Evolutionary conservation across 2,113 vertebrate genomes (phyloP).

Genomic region (Brachyhypopomus occidentalis): DNA sequence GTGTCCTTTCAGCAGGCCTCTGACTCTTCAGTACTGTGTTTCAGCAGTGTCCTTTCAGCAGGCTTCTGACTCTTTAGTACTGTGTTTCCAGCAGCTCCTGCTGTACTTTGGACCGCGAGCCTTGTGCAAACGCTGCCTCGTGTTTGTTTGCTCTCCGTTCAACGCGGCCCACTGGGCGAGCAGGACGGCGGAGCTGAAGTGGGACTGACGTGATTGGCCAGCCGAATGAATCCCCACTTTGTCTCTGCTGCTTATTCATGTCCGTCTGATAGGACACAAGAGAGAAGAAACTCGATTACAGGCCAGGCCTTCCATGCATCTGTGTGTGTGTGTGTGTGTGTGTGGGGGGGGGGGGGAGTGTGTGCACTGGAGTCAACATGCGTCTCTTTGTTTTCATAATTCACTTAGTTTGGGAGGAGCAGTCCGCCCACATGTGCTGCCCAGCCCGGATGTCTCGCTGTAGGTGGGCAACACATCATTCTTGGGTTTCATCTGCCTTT

Average conservation of each 20-base stretch:
- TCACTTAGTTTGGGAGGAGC: constrained; percentile 54
- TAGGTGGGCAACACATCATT: constrained; percentile 62
- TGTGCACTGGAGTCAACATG: constrained; percentile 19
- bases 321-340: not conserved
- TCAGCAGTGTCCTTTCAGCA: constrained; percentile 25
- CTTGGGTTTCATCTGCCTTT: constrained; percentile 54
- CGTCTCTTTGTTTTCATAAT: constrained; percentile 59
- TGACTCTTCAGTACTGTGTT: constrained; percentile 8
- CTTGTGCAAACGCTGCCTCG: constrained; percentile 41
- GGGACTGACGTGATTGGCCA: constrained; percentile 67
- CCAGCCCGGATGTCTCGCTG: constrained; percentile 64
- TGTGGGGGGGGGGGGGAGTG: constrained; percentile 8
- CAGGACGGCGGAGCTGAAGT: constrained; percentile 66
- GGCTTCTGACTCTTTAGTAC: too few relatives aligned
- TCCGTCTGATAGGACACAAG: constrained; percentile 53
- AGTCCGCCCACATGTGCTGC: constrained; percentile 59
- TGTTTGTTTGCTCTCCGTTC: constrained; percentile 62
- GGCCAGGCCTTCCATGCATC: not conserved
- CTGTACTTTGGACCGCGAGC: constrained; percentile 63
- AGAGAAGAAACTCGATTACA: constrained; percentile 44
- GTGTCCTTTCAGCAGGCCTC: too few relatives aligned
- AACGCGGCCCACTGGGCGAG: constrained; percentile 52
- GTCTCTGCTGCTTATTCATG: constrained; percentile 62
- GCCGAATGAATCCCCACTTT: constrained; percentile 73
- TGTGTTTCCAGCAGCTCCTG: constrained; percentile 54